A percentile compares a stretch with the other conserved stretches of the same genome.
These are phyloP conservation scores for Elgaria multicarinata DNA, from an alignment of 2,113 vertebrate genomes.

Conservation along the genomic window DNA sequence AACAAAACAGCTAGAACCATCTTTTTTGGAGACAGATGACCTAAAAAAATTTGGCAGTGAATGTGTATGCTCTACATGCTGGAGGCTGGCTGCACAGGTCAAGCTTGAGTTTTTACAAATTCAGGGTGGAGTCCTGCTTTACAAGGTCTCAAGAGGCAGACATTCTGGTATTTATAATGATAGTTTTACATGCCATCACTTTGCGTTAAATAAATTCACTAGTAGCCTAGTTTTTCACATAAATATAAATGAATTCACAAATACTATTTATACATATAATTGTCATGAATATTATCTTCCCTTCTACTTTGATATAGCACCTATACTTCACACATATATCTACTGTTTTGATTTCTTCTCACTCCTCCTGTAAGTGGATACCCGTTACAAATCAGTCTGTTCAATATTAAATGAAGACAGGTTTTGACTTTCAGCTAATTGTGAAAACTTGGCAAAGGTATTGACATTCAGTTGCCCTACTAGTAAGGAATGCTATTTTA, in stretches of 20 bases:
- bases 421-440: conserved; percentile 1
- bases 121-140: not conserved
- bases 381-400: conserved; percentile 32
- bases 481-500: not conserved
- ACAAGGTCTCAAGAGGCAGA: not conserved
- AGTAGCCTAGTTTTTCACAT: not conserved
- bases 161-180: not conserved
- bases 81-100: too few species aligned
- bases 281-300: not conserved
- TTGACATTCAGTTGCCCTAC: not conserved
- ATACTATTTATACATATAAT: not conserved
- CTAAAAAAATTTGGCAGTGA: not conserved
- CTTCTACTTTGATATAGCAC: not conserved
- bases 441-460: not conserved
- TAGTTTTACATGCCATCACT: not conserved
- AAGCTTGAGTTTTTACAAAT: not conserved
- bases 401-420: conserved; percentile 36
- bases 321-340: not conserved
- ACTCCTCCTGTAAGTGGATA: not conserved
- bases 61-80: not conserved
- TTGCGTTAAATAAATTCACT: not conserved
- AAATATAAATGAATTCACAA: not conserved
- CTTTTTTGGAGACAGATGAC: not conserved
- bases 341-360: conserved; percentile 12
- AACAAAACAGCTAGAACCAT: not conserved